These are phyloP conservation scores for Ennomos quercinarius DNA, from an alignment of 2,888 invertebrate genomes.

Conservation along the genomic window DNA sequence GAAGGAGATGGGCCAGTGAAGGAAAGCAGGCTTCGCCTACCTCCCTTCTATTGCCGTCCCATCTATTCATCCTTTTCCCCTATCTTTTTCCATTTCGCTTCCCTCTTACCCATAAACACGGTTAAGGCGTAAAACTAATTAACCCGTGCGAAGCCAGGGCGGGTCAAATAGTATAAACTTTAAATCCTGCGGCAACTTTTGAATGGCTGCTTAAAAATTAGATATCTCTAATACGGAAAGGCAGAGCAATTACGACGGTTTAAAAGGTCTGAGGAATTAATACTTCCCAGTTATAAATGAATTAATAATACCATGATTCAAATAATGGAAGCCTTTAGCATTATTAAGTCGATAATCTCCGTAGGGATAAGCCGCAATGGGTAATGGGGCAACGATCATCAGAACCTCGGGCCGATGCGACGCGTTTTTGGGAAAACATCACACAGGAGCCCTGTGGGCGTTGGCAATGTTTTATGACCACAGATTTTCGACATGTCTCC, in stretches of 20 bases:
- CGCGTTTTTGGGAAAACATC: conserved; percentile 29
- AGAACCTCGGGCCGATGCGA: conserved; percentile 5
- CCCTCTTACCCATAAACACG: no score
- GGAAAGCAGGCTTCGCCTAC: no score
- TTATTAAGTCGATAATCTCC: conserved; percentile 45
- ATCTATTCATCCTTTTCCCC: no score
- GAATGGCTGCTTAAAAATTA: conserved; percentile 29
- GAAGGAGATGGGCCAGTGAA: no score
- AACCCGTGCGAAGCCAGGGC: no score
- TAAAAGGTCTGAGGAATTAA: conserved; percentile 35
- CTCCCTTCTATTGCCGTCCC: no score
- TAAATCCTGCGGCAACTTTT: conserved; percentile 19
- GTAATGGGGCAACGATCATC: conserved; percentile 37
- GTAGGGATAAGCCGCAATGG: conserved; percentile 32
- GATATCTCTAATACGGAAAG: conserved; percentile 29
- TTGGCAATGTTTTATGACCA: conserved; percentile 61
- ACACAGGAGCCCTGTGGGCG: conserved; percentile 49
- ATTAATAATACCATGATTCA: conserved; percentile 42
- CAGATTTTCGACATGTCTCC: conserved; percentile 72
- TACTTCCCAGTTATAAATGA: conserved; percentile 34
- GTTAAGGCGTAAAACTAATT: no score
- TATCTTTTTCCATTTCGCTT: no score
- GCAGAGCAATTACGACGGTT: conserved; percentile 32
- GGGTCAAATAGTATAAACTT: no score
- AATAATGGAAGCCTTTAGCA: conserved; percentile 38